Conservation (phyloP, 2,888 invertebrate species). For the Drosophila mimetica region DNA sequence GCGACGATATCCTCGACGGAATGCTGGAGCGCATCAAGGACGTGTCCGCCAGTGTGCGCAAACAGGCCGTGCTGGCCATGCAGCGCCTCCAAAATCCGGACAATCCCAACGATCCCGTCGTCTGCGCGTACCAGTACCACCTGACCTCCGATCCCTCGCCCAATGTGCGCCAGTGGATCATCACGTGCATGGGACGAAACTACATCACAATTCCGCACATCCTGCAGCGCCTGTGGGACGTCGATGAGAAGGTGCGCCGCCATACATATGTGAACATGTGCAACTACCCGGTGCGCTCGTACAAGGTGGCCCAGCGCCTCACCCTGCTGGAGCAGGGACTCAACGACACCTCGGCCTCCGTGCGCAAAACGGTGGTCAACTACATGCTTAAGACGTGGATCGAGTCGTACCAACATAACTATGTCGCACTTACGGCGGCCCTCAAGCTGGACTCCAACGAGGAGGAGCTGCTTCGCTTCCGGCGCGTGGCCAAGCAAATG, state of each 20-base stretch:
- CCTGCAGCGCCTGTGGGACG: slow-evolving; percentile 90
- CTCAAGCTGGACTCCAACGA: slow-evolving; percentile 89
- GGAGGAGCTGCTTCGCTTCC: slow-evolving; percentile 87
- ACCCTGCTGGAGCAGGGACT: slow-evolving; percentile 87
- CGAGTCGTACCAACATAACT: slow-evolving; percentile 88
- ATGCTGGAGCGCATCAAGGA: slow-evolving; percentile 90
- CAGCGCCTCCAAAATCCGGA: slow-evolving; percentile 92
- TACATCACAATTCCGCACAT: slow-evolving; percentile 89
- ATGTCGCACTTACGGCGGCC: slow-evolving; percentile 89
- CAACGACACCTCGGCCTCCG: slow-evolving; percentile 86
- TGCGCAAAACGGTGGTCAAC: slow-evolving; percentile 85
- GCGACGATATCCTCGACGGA: slow-evolving; percentile 88
- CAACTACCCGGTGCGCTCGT: slow-evolving; percentile 83
- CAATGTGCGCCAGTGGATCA: slow-evolving; percentile 89
- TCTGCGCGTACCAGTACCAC: slow-evolving; percentile 89
- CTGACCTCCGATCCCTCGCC: slow-evolving; percentile 90
- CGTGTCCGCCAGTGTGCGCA: slow-evolving; percentile 90
- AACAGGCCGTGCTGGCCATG: slow-evolving; percentile 91
- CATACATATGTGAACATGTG: slow-evolving; percentile 85
- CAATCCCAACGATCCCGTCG: slow-evolving; percentile 90
- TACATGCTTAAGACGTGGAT: slow-evolving; percentile 91
- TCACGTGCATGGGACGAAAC: slow-evolving; percentile 90
- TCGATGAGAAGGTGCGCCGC: slow-evolving; percentile 90
- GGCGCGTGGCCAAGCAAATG: slow-evolving; percentile 86
- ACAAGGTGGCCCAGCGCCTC: slow-evolving; percentile 88